Conservation (phyloP, 2,113 vertebrate species). For the Astur gentilis region DNA sequence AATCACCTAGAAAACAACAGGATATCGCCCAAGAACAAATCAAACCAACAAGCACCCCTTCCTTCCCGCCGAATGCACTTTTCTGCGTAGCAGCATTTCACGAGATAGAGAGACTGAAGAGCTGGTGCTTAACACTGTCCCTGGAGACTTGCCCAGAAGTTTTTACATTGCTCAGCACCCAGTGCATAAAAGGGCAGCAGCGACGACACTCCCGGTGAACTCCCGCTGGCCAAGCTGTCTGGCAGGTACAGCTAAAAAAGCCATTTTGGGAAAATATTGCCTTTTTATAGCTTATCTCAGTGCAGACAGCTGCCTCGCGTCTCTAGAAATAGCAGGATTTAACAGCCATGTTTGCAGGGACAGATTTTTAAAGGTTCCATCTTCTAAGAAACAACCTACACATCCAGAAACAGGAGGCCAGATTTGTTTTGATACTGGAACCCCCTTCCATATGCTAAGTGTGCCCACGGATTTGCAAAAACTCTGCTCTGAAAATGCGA, state of each 20-base stretch:
- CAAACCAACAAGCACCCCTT: not conserved
- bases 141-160: constrained; percentile 14
- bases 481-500: not conserved
- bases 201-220: not conserved
- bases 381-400: constrained; percentile 63
- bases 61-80: not conserved
- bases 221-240: not conserved
- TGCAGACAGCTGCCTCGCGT: constrained; percentile 3
- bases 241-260: constrained; percentile 16
- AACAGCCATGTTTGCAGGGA: constrained; percentile 51
- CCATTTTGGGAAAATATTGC: constrained; percentile 4
- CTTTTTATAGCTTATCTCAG: constrained; percentile 45
- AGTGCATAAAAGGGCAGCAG: not conserved
- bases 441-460: constrained; percentile 54
- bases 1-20: not conserved
- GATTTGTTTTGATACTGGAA: constrained; percentile 64
- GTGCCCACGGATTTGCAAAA: constrained; percentile 59
- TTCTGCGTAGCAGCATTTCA: not conserved
- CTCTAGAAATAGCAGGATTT: constrained; percentile 51
- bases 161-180: not conserved
- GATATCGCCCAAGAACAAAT: not conserved
- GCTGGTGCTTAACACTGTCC: not conserved
- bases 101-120: not conserved
- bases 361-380: constrained; percentile 62
- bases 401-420: constrained; percentile 58